Base-by-base conservation (phyloP, 1,140 invertebrate species). In the Drosophila jambulina region DNA sequence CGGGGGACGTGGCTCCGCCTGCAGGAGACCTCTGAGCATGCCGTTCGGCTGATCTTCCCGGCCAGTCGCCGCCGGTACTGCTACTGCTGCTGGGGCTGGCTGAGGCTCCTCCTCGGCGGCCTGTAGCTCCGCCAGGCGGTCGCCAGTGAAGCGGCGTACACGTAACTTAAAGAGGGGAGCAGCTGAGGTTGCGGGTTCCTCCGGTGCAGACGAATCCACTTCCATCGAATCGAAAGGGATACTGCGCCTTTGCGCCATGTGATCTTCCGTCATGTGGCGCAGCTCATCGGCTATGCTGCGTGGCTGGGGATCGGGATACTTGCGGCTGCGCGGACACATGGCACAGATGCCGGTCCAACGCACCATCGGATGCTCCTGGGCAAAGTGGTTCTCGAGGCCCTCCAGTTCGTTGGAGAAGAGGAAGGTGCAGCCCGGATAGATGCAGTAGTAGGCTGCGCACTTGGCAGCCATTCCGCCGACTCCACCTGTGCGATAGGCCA, bases 131-230 rank as follows among this genome's bases (percentile, higher is more conserved):
- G 23, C 59, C 19, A 88, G 25, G 0, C 77, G 72, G 49, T 87
- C 84, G n/a, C 84, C 84, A 0, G 72, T 84, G 12, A 87, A 87
- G 23, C 84, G 85, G 23, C 84, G 84, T 3, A 87, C 85, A 4
- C 85, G 64, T 13, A 87, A 43, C 40, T 72, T 87, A 3, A 78
- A 82, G 6, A 61, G 3, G 1, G 46, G 23, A 49, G 57, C 57
- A 27, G 15, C 7, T 3, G 9, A 6, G 1, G 57, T 12, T 9
- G 6, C 32, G 4, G 17, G 1, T 8, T 46, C 29, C 13, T 19
- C 9, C 34, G 2, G 8, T 27, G 12, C 19, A 12, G 42, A 21
- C 2, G 43, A 2, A 8, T 19, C 25, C 19, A 8, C 9, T 9
- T 42, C 32, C 29, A 42, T 19, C 53, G 80, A 0, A 7, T 45